Conservation (phyloP, 2,113 vertebrate genomes). For the Lota lota region DNA sequence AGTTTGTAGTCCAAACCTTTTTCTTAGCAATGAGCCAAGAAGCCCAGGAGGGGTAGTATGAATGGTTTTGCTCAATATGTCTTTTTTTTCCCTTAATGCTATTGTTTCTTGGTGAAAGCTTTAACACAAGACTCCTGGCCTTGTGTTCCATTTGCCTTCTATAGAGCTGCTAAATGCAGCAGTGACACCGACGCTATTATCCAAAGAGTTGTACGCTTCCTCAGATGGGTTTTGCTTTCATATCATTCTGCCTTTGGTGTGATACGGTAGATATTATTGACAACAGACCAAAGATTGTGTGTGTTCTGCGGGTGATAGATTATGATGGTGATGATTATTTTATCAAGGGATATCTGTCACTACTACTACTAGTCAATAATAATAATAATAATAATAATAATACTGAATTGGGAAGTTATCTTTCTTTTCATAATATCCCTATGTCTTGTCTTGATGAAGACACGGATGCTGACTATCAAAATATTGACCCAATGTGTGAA, state of each 20-base stretch:
- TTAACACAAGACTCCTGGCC: conserved; percentile 66
- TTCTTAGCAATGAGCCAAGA: conserved; percentile 54
- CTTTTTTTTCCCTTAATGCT: conserved; percentile 42
- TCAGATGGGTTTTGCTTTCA: conserved; percentile 58
- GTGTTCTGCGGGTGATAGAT: conserved; percentile 41
- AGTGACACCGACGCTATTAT: conserved; percentile 78
- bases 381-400: conserved; percentile 1
- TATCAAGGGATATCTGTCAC: conserved; percentile 39
- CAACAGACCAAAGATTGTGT: conserved; percentile 47
- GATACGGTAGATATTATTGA: conserved; percentile 28
- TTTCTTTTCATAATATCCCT: conserved; percentile 35
- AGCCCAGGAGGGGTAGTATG: conserved; percentile 44
- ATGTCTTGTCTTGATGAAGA: conserved; percentile 57
- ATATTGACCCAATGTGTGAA: conserved; percentile 63
- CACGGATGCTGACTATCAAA: conserved; percentile 67
- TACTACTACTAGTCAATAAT: background rate
- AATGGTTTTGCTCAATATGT: conserved; percentile 48
- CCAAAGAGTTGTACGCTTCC: conserved; percentile 88
- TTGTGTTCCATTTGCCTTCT: conserved; percentile 64
- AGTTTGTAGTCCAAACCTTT: background rate
- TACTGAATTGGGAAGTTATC: conserved; percentile 31
- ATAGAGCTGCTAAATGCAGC: conserved; percentile 67
- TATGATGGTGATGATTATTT: conserved; percentile 13
- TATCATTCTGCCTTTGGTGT: conserved; percentile 42
- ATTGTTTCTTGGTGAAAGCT: conserved; percentile 70